Conservation (phyloP, 2,113 vertebrate species). For the Zosterops lateralis region DNA sequence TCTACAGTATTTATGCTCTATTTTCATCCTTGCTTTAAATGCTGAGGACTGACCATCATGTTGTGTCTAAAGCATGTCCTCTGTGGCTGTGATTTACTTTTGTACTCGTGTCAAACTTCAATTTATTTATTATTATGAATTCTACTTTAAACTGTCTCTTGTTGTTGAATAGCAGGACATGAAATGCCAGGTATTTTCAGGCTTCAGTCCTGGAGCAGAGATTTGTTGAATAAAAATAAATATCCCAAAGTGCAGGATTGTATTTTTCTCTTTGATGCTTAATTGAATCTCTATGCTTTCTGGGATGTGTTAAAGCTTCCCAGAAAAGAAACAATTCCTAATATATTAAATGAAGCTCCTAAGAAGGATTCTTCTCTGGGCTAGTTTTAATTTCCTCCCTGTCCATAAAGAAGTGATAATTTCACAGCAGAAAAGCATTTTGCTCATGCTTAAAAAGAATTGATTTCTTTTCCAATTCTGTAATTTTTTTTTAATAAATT, state of each 20-base stretch:
- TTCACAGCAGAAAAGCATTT: conserved; percentile 42
- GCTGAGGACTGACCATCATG: conserved; percentile 23
- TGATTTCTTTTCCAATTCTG: conserved; percentile 48
- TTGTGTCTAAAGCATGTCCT: background rate
- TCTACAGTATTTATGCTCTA: conserved; percentile 29
- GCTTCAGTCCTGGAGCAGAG: conserved; percentile 3
- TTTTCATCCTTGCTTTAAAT: conserved; percentile 53
- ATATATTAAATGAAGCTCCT: conserved; percentile 50
- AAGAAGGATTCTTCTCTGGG: conserved; percentile 19
- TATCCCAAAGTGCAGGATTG: conserved; percentile 18
- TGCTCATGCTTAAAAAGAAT: conserved; percentile 51
- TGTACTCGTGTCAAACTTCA: background rate
- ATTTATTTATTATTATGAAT: conserved; percentile 64
- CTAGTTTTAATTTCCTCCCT: conserved; percentile 59
- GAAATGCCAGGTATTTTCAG: conserved; percentile 56
- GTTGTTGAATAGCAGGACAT: conserved; percentile 17
- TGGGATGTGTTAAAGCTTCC: conserved; percentile 49
- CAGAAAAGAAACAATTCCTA: conserved; percentile 53
- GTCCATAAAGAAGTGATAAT: conserved; percentile 50
- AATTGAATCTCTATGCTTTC: conserved; percentile 68
- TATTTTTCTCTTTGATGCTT: conserved; percentile 61
- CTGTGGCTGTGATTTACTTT: conserved; percentile 2
- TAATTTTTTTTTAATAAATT: conserved; percentile 42
- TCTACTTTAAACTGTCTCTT: conserved; percentile 48
- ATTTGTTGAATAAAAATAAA: conserved; percentile 63